phyloP scores from a whole-genome alignment of 1,140 invertebrate species.

The Camponotus floridanus region DNA sequence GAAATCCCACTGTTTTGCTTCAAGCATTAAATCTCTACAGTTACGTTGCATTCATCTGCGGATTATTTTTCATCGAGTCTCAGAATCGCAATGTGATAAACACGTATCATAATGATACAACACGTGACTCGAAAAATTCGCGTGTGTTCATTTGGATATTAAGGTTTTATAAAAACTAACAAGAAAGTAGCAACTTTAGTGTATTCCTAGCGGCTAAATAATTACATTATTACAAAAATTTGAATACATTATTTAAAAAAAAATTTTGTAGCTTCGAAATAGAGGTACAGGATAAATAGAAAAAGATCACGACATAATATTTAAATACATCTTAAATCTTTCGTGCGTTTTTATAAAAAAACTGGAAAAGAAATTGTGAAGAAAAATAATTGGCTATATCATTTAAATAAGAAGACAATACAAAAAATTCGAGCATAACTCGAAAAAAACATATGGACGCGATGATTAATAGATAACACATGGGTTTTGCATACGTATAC shows the following conservation, averaged over 20 bases:
- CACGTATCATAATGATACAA: neutral
- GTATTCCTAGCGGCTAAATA: neutral
- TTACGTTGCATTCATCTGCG: conserved; percentile 22
- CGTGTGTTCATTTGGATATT: neutral
- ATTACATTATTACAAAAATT: neutral
- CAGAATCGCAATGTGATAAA: conserved; percentile 7
- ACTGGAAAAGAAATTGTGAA: neutral
- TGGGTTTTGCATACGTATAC: conserved; percentile 1
- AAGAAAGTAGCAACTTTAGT: neutral
- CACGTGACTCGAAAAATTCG: neutral
- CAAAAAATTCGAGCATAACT: neutral
- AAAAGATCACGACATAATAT: neutral
- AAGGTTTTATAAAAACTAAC: neutral
- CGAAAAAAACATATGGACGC: neutral
- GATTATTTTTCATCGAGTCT: conserved; percentile 42
- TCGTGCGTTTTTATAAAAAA: neutral
- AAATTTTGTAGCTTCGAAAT: neutral
- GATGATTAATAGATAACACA: conserved; percentile 48
- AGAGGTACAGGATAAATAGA: neutral
- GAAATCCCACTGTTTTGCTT: conserved; percentile 40
- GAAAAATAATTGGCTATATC: neutral
- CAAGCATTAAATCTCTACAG: conserved; percentile 47
- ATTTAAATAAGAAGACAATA: neutral
- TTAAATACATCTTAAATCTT: neutral
- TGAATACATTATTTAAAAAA: neutral